These are phyloP conservation scores for Meloidogyne hapla DNA, from an alignment of 1,140 invertebrate genomes.

Conservation along the genomic window DNA sequence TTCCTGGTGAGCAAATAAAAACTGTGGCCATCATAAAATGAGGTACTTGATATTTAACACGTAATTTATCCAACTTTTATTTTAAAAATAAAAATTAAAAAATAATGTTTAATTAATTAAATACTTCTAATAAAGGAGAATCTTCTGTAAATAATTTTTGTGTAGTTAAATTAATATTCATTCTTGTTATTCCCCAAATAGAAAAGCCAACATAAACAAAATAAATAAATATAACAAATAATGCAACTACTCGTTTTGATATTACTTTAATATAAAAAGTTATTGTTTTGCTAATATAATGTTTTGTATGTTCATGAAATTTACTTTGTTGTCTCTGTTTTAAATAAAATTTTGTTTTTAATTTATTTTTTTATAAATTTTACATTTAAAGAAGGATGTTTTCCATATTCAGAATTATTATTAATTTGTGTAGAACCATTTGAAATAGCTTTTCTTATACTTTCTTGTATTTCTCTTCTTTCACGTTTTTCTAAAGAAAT, in stretches of 20 bases:
- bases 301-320: conserved; percentile 61
- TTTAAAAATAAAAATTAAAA: conserved; percentile 10
- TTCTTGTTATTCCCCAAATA: conserved; percentile 60
- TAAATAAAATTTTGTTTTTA: too few relatives aligned
- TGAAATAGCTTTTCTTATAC: conserved; percentile 42
- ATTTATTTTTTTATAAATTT: not conserved
- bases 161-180: conserved; percentile 60
- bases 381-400: conserved; percentile 5
- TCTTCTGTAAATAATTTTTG: conserved; percentile 60
- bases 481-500: conserved; percentile 48
- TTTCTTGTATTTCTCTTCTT: conserved; percentile 49
- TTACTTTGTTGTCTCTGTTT: conserved; percentile 54
- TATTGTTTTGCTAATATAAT: conserved; percentile 54
- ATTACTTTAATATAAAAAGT: conserved; percentile 55
- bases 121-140: conserved; percentile 51
- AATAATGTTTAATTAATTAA: not conserved
- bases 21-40: conserved; percentile 62
- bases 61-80: conserved; percentile 54
- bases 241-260: conserved; percentile 54
- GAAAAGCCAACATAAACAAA: conserved; percentile 53
- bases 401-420: not conserved
- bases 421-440: conserved; percentile 6
- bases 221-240: conserved; percentile 51
- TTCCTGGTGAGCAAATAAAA: conserved; percentile 60
- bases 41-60: conserved; percentile 61